These are phyloP conservation scores for Masticophis lateralis DNA, from an alignment of 2,797 vertebrate species.

Conservation along the genomic window DNA sequence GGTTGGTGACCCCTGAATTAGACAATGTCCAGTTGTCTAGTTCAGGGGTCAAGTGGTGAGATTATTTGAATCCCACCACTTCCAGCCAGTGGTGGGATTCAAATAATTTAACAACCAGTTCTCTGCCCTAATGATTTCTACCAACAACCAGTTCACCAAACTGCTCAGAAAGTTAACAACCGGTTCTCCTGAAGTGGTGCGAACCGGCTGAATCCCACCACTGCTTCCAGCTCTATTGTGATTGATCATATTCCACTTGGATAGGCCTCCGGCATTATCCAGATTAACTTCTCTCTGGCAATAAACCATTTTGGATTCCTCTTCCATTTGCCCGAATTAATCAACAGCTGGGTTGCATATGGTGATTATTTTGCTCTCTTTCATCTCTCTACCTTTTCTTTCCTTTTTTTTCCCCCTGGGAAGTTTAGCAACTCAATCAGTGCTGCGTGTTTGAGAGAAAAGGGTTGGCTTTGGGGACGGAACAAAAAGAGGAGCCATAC, in stretches of 20 bases:
- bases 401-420: neutral
- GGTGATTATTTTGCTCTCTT: slow-evolving; percentile 45
- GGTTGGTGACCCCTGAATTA: neutral
- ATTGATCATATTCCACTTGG: slow-evolving; percentile 48
- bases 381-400: neutral
- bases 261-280: slow-evolving; percentile 53
- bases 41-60: too few species aligned
- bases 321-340: slow-evolving; percentile 67
- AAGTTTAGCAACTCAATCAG: slow-evolving; percentile 66
- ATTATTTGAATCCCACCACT: too few species aligned
- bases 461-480: slow-evolving; percentile 32
- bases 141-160: too few species aligned
- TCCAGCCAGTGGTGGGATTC: too few species aligned
- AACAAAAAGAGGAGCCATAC: slow-evolving; percentile 35
- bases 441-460: slow-evolving; percentile 1
- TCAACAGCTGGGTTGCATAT: slow-evolving; percentile 66
- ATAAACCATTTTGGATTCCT: slow-evolving; percentile 60
- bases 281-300: slow-evolving; percentile 52
- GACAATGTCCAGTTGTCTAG: neutral
- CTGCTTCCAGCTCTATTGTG: neutral
- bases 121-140: too few species aligned
- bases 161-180: too few species aligned
- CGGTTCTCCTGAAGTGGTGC: too few species aligned
- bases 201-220: too few species aligned
- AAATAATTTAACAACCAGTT: too few species aligned